Conservation (phyloP, 2,113 vertebrate genomes). For the Protobothrops mucrosquamatus region DNA sequence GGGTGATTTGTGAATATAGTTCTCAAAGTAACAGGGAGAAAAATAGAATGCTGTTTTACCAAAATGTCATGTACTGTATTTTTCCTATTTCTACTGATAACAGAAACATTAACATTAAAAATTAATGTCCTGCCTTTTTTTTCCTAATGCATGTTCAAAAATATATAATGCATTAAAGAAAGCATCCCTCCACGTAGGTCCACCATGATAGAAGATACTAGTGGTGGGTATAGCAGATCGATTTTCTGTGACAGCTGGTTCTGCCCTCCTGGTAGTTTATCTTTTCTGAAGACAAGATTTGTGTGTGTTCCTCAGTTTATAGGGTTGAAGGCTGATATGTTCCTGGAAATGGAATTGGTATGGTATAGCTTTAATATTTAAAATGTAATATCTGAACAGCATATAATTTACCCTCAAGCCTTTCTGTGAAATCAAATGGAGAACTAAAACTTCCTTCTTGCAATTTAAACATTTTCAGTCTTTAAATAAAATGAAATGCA, state of each 20-base stretch:
- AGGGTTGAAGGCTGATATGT: not conserved
- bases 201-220: not conserved
- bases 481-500: not conserved
- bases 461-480: not conserved
- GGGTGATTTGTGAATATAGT: not conserved
- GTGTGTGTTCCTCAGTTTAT: not conserved
- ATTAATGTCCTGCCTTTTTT: constrained; percentile 12
- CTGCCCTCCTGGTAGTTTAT: not conserved
- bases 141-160: constrained; percentile 8
- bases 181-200: not conserved
- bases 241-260: not conserved
- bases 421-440: not conserved
- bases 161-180: constrained; percentile 14
- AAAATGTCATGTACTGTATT: not conserved
- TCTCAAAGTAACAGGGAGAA: not conserved
- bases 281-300: not conserved
- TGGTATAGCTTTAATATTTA: constrained; percentile 21
- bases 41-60: not conserved
- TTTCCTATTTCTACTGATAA: not conserved
- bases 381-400: constrained; percentile 12
- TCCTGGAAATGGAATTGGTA: not conserved
- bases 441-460: not conserved
- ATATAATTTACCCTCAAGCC: not conserved
- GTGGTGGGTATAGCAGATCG: not conserved
- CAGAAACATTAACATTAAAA: not conserved